These are phyloP conservation scores for Zaprionus taronus DNA, from an alignment of 1,140 invertebrate species.

Conservation along the genomic window DNA sequence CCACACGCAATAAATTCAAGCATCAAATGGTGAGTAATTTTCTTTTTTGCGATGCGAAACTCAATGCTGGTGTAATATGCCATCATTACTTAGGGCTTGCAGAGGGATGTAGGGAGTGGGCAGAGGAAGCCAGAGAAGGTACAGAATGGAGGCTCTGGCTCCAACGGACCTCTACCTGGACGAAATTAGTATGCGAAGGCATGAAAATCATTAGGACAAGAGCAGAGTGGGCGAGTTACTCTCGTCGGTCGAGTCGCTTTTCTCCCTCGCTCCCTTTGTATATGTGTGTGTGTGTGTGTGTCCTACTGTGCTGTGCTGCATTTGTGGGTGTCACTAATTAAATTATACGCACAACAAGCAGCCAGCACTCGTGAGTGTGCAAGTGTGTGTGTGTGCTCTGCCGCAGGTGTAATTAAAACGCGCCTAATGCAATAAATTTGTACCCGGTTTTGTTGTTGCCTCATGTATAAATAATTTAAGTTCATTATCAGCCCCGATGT, in stretches of 20 bases:
- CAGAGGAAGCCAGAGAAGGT: background rate
- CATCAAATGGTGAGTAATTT: constrained; percentile 78
- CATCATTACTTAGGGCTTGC: constrained; percentile 61
- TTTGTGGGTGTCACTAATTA: constrained; percentile 73
- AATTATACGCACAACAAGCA: constrained; percentile 66
- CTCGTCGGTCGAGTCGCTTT: constrained; percentile 6
- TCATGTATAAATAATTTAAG: constrained; percentile 50
- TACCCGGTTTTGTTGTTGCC: constrained; percentile 30
- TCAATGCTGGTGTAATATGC: constrained; percentile 55
- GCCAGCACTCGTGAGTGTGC: constrained; percentile 28
- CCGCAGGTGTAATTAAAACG: constrained; percentile 74
- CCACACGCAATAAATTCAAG: constrained; percentile 68
- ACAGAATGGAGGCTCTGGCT: too few relatives aligned
- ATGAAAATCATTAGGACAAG: constrained; percentile 72
- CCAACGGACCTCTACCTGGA: constrained; percentile 31
- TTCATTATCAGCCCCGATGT: constrained; percentile 39
- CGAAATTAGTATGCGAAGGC: constrained; percentile 73
- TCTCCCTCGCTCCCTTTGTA: constrained; percentile 1
- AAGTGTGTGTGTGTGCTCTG: constrained; percentile 33
- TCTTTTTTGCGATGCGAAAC: constrained; percentile 38
- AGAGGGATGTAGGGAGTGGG: background rate
- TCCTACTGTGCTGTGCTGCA: constrained; percentile 26
- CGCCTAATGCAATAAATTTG: constrained; percentile 66
- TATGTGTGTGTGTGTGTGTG: constrained; percentile 1
- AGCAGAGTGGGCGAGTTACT: constrained; percentile 17